These are phyloP conservation scores for Hemithea aestivaria DNA, from an alignment of 2,888 invertebrate species.

Conservation along the genomic window DNA sequence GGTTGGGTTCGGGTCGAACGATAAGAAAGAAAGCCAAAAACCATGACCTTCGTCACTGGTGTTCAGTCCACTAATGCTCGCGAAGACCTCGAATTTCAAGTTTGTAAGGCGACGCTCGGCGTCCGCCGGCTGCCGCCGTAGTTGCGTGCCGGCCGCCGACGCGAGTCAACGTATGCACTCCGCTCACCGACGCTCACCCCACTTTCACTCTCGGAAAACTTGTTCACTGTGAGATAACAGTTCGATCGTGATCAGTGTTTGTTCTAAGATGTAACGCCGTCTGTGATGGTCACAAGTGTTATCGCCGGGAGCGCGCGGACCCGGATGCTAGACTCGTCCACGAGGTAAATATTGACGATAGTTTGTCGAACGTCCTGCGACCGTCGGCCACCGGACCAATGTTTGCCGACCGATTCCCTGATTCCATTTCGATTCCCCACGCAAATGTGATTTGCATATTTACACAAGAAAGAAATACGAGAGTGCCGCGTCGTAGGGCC, in stretches of 20 bases:
- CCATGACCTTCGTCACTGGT: constrained; percentile 64
- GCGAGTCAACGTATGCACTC: constrained; percentile 46
- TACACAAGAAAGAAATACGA: constrained; percentile 22
- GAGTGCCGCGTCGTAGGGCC: constrained; percentile 1
- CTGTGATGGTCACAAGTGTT: constrained; percentile 38
- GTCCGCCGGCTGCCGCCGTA: constrained; percentile 38
- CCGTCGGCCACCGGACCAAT: constrained; percentile 37
- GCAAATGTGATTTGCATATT: constrained; percentile 39
- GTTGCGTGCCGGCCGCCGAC: constrained; percentile 58
- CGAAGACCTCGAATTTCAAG: constrained; percentile 61
- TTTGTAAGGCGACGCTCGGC: constrained; percentile 42
- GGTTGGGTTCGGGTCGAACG: background rate
- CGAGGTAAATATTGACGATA: constrained; percentile 68
- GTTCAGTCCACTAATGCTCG: constrained; percentile 52
- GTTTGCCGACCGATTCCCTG: constrained; percentile 35
- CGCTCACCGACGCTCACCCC: constrained; percentile 23
- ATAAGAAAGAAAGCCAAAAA: constrained; percentile 33
- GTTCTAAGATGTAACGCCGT: constrained; percentile 41
- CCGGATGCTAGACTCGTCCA: constrained; percentile 44
- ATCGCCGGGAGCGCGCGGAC: constrained; percentile 45
- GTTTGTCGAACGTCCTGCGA: constrained; percentile 27
- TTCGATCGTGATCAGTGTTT: constrained; percentile 27
- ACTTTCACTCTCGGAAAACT: constrained; percentile 42
- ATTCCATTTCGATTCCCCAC: constrained; percentile 30
- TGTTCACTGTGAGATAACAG: constrained; percentile 38